These are phyloP conservation scores for Gracilinanus agilis DNA, from an alignment of 2,113 vertebrate species.

Conservation along the genomic window DNA sequence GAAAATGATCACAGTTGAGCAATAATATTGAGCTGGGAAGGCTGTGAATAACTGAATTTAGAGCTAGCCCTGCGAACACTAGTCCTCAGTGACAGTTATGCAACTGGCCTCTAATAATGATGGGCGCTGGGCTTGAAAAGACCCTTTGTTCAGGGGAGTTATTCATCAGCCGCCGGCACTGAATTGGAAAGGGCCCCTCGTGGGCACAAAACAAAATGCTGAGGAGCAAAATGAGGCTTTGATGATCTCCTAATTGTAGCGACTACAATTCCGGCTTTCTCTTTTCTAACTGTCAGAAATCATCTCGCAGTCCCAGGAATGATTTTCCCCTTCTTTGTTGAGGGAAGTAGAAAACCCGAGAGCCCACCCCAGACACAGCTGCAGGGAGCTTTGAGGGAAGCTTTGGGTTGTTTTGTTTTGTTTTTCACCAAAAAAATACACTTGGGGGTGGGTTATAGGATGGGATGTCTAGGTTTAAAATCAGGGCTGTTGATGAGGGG, in stretches of 20 bases:
- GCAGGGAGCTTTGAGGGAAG: not conserved
- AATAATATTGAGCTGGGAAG: slow-evolving; percentile 88
- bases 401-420: not conserved
- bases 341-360: slow-evolving; percentile 45
- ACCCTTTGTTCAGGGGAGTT: slow-evolving; percentile 87
- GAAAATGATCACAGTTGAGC: slow-evolving; percentile 89
- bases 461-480: not conserved
- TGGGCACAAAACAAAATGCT: slow-evolving; percentile 83
- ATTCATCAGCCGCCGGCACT: slow-evolving; percentile 86
- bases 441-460: not conserved
- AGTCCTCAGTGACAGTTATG: slow-evolving; percentile 85
- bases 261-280: slow-evolving; percentile 81
- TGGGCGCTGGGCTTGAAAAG: slow-evolving; percentile 85
- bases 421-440: not conserved
- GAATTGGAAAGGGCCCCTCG: slow-evolving; percentile 83
- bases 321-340: slow-evolving; percentile 54
- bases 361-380: slow-evolving; percentile 44
- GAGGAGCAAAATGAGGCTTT: slow-evolving; percentile 84
- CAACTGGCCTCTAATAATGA: slow-evolving; percentile 88
- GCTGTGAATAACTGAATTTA: slow-evolving; percentile 89
- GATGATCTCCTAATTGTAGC: slow-evolving; percentile 83
- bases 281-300: slow-evolving; percentile 66
- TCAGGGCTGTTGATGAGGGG: not conserved
- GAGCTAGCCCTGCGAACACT: slow-evolving; percentile 86
- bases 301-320: slow-evolving; percentile 63